These are phyloP conservation scores for Zeugodacus cucurbitae DNA, from an alignment of 1,140 invertebrate species.

Conservation along the genomic window DNA sequence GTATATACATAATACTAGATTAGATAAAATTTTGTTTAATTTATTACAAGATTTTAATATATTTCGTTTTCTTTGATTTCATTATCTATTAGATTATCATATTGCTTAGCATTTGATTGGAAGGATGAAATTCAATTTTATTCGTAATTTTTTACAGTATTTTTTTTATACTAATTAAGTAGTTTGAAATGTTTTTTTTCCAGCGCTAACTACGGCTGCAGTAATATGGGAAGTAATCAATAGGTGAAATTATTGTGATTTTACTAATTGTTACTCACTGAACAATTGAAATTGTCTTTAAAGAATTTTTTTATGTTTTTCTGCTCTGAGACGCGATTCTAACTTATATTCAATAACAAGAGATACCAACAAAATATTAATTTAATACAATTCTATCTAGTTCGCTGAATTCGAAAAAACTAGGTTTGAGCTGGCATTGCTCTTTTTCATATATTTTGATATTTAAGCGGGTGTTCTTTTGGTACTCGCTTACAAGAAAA, in stretches of 20 bases:
- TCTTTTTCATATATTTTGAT: not conserved
- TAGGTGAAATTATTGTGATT: not conserved
- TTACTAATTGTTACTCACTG: not conserved
- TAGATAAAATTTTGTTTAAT: not conserved
- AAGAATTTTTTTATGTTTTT: too few species aligned
- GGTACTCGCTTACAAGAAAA: not conserved
- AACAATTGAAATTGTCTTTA: too few species aligned
- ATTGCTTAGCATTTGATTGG: not conserved
- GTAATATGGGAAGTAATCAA: not conserved
- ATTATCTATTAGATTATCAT: not conserved
- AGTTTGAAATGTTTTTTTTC: not conserved
- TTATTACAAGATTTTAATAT: not conserved
- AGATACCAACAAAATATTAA: too few species aligned
- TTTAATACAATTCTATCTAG: too few species aligned
- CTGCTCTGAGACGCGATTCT: too few species aligned
- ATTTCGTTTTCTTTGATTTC: not conserved
- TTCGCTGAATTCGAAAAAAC: too few species aligned
- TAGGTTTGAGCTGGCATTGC: too few species aligned
- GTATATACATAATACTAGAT: not conserved
- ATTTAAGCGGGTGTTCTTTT: not conserved
- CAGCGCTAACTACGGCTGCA: slow-evolving; percentile 12
- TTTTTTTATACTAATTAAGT: not conserved
- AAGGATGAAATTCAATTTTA: not conserved
- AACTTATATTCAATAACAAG: too few species aligned
- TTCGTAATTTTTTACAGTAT: not conserved